These are phyloP conservation scores for Plebejus melissa DNA, from an alignment of 2,888 invertebrate species.

Conservation along the genomic window DNA sequence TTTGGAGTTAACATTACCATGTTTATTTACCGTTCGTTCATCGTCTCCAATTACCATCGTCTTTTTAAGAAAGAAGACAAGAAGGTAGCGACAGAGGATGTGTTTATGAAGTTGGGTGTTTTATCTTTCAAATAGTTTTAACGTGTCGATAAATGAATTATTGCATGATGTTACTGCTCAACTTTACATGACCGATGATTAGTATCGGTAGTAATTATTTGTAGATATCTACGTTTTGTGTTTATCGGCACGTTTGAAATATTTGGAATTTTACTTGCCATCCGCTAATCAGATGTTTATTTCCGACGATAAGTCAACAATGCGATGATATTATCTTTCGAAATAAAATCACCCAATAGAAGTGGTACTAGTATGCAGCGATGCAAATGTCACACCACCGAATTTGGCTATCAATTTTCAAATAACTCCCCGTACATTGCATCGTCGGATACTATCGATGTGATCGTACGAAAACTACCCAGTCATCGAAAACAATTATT, in stretches of 20 bases:
- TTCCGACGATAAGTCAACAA: not conserved
- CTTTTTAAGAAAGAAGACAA: constrained; percentile 64
- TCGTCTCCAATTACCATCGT: constrained; percentile 58
- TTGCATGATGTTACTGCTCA: not conserved
- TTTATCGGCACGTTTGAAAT: not conserved
- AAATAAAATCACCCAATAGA: constrained; percentile 9
- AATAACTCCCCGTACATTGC: constrained; percentile 46
- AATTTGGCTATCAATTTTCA: constrained; percentile 62
- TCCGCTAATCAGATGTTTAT: not conserved
- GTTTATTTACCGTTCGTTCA: constrained; percentile 47
- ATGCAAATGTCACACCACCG: constrained; percentile 44
- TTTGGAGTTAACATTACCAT: constrained; percentile 62
- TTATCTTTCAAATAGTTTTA: not conserved
- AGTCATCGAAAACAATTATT: constrained; percentile 56
- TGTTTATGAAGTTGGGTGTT: constrained; percentile 33
- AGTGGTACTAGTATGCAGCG: constrained; percentile 46
- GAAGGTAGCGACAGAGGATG: constrained; percentile 62
- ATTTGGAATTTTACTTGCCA: not conserved
- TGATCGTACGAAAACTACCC: constrained; percentile 46
- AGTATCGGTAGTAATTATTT: not conserved
- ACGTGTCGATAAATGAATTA: constrained; percentile 4
- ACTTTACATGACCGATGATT: not conserved
- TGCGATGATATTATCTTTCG: not conserved
- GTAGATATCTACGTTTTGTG: not conserved
- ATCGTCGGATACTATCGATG: constrained; percentile 46